Evolutionary conservation across 2,113 vertebrate species (phyloP).

Genomic region (Callipepla californica): DNA sequence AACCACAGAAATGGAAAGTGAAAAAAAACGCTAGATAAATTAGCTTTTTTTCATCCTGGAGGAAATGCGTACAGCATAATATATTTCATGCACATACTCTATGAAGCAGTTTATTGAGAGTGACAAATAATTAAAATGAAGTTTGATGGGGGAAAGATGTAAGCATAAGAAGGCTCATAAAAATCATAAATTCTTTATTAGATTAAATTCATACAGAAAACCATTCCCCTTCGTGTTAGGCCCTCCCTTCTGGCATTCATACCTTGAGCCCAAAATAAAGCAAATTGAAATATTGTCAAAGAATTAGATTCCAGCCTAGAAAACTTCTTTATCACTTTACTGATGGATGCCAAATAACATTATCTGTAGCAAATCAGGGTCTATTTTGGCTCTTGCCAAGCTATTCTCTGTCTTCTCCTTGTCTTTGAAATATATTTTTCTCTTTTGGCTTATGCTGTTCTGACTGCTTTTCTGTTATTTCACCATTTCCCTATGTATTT

Average conservation of each 20-base stretch:
- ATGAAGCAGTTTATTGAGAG: neutral
- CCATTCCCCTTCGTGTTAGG: neutral
- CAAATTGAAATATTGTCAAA: neutral
- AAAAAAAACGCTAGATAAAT: neutral
- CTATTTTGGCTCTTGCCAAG: neutral
- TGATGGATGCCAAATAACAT: neutral
- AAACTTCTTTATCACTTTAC: constrained; percentile 1
- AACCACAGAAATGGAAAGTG: neutral
- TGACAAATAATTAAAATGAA: constrained; percentile 2
- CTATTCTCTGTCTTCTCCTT: neutral
- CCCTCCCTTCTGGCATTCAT: neutral
- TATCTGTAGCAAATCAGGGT: neutral
- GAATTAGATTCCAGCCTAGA: neutral
- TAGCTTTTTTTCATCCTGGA: neutral
- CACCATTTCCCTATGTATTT: neutral
- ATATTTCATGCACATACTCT: neutral
- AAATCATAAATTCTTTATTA: neutral
- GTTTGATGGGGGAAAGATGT: neutral
- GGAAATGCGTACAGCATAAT: constrained; percentile 1
- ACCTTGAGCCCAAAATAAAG: neutral
- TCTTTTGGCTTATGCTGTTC: neutral
- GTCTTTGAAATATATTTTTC: neutral
- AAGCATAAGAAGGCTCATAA: neutral
- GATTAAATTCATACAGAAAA: neutral
- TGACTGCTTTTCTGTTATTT: neutral